Evolutionary conservation across 1,140 invertebrate genomes (phyloP), one percentile per base, ranked within the genome.

Genomic region (Anastatus disparis): DNA sequence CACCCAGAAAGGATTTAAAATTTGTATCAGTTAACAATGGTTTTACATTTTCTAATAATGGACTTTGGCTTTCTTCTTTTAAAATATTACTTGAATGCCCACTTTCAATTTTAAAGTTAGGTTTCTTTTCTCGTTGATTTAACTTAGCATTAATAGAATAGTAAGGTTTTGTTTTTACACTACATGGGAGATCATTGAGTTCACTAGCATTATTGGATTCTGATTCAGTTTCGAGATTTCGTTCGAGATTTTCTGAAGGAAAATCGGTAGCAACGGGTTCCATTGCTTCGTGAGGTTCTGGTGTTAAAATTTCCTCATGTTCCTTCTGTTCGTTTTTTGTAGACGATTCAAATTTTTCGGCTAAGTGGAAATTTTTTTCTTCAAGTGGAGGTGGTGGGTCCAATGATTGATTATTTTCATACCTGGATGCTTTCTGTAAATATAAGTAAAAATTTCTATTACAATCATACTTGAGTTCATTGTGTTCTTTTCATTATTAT

Each of bases 91-190:
- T 59, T 3, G 63, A 72, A 55, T 72, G 64, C 15, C 31, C 63
- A 48, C 17, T 55, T 1, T 72, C 70, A 20, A 72, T 53, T 62
- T 72, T 72, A 20, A 67, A 72, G 13, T 74, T 76, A 22, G 80
- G 53, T 55, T 80, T 77, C 63, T 75, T 84, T 56, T 86, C 84
- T 27, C 80, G 76, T 61, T 84, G 82, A 52, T 82, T 82, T 35
- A 86, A 56, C 52, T 85, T 86, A 0, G 83, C 84, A 24, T 85
- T 86, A 76, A 86, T 85, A 0, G 84, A 85, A 53, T 85, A 86
- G 55, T 86, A 86, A 6, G 84, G 83, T 15, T 85, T 85, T 7
- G 83, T 86, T 65, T 85, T 85, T 1, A 86, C 82, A 50, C 83
- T 84, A 66, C 80, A 85, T 8, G 84, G 74, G 61, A 83, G 80